Conservation (phyloP, 2,797 vertebrate species). For the Petrocephalus schoutedeni region DNA sequence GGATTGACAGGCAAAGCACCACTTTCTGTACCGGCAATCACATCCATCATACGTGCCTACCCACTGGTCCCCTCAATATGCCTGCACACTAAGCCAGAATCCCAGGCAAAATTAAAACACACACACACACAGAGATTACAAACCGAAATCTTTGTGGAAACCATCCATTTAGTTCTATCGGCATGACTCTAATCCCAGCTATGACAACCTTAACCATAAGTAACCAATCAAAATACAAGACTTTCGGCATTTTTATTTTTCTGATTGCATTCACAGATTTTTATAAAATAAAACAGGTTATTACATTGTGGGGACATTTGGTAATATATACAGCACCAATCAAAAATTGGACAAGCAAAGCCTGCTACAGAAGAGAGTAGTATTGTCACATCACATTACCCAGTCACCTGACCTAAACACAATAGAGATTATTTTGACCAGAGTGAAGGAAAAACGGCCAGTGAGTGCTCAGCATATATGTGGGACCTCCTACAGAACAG, state of each 20-base stretch:
- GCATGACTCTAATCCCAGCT: not conserved
- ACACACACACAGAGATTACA: not conserved
- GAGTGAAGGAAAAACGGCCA: not conserved
- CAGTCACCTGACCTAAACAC: not conserved
- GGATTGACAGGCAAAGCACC: not conserved
- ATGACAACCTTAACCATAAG: not conserved
- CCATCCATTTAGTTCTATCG: not conserved
- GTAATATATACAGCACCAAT: not conserved
- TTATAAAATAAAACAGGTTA: not conserved
- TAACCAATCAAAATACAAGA: not conserved
- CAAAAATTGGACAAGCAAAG: too few species aligned
- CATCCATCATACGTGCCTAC: not conserved
- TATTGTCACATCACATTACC: not conserved
- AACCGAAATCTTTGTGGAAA: not conserved
- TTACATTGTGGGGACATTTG: not conserved
- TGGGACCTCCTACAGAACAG: not conserved
- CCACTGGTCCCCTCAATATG: not conserved
- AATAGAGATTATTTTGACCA: not conserved
- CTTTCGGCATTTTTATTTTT: not conserved
- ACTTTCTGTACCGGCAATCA: not conserved
- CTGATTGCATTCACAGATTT: not conserved
- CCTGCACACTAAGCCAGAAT: not conserved
- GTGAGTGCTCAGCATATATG: not conserved
- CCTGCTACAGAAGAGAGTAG: too few species aligned
- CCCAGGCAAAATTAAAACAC: not conserved